Percentiles rank a stretch among this genome's conserved stretches.
Conservation (phyloP, 53 echinoderm and acorn worm species). For the Echinometra lucunter region DNA sequence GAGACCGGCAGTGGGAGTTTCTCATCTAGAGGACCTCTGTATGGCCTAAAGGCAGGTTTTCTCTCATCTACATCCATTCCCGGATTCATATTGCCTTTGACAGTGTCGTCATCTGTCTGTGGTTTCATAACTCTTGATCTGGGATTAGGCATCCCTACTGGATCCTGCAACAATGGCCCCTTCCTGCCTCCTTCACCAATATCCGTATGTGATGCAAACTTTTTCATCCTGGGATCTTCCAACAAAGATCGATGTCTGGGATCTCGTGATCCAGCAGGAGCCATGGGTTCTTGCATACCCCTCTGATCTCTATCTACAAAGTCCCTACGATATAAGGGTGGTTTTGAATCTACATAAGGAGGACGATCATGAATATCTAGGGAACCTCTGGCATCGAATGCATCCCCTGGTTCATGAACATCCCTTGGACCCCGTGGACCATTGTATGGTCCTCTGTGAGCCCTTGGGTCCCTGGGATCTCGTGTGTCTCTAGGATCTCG, state of each 20-base stretch:
- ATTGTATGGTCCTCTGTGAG: background rate
- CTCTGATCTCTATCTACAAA: conserved; percentile 37
- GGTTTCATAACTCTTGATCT: conserved; percentile 9
- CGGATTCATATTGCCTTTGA: background rate
- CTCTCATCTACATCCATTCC: conserved; percentile 65
- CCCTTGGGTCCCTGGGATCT: conserved; percentile 36
- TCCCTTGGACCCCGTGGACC: conserved; percentile 44
- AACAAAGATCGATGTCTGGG: conserved; percentile 53
- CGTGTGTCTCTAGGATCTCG: conserved; percentile 21
- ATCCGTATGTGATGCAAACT: conserved; percentile 34
- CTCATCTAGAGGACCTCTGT: conserved; percentile 44
- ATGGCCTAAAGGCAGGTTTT: conserved; percentile 14
- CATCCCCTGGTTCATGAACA: conserved; percentile 1
- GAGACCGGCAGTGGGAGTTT: conserved; percentile 41
- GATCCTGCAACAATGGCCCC: background rate
- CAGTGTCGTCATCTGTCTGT: background rate
- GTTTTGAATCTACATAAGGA: conserved; percentile 22
- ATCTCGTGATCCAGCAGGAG: conserved; percentile 24
- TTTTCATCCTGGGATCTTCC: conserved; percentile 61
- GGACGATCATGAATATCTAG: background rate
- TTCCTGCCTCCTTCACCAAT: conserved; percentile 5
- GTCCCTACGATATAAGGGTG: background rate
- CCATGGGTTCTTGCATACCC: conserved; percentile 15
- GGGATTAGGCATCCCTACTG: background rate
- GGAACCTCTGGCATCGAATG: conserved; percentile 34